Conservation (phyloP, 2,888 invertebrate genomes). For the Napeogenes inachia region DNA sequence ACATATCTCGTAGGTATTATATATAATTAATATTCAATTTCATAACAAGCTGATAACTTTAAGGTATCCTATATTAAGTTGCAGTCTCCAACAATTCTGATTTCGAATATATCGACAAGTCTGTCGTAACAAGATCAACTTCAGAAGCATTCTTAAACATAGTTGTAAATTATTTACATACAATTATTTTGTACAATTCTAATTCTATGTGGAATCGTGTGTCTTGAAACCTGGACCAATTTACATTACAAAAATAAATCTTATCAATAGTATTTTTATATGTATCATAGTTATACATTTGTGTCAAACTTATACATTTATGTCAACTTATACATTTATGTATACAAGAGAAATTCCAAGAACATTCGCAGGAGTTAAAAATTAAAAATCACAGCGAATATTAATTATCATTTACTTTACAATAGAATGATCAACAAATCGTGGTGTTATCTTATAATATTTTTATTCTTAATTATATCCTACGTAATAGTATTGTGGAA, state of each 20-base stretch:
- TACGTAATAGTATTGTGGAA: slow-evolving; percentile 40
- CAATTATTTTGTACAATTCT: slow-evolving; percentile 38
- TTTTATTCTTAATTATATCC: slow-evolving; percentile 19
- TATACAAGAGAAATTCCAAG: slow-evolving; percentile 37
- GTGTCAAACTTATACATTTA: slow-evolving; percentile 19
- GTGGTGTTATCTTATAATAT: slow-evolving; percentile 50
- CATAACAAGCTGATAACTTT: slow-evolving; percentile 12
- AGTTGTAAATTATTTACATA: slow-evolving; percentile 45
- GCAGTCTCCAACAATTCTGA: slow-evolving; percentile 31
- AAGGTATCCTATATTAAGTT: slow-evolving; percentile 15
- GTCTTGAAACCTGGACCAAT: slow-evolving; percentile 54
- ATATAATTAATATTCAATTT: slow-evolving; percentile 12
- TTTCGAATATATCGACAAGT: slow-evolving; percentile 24
- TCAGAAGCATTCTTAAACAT: slow-evolving; percentile 30
- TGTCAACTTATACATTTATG: slow-evolving; percentile 31
- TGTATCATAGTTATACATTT: slow-evolving; percentile 32
- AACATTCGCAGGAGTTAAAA: slow-evolving; percentile 39
- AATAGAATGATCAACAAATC: slow-evolving; percentile 38
- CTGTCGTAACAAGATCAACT: slow-evolving; percentile 26
- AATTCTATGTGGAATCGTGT: slow-evolving; percentile 43
- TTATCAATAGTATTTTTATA: slow-evolving; percentile 37
- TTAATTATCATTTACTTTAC: slow-evolving; percentile 41
- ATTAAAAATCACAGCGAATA: slow-evolving; percentile 63
- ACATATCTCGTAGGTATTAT: slow-evolving; percentile 3
- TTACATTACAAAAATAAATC: slow-evolving; percentile 66